Conservation (phyloP, 2,888 invertebrate species). For the Anodontia alba region DNA sequence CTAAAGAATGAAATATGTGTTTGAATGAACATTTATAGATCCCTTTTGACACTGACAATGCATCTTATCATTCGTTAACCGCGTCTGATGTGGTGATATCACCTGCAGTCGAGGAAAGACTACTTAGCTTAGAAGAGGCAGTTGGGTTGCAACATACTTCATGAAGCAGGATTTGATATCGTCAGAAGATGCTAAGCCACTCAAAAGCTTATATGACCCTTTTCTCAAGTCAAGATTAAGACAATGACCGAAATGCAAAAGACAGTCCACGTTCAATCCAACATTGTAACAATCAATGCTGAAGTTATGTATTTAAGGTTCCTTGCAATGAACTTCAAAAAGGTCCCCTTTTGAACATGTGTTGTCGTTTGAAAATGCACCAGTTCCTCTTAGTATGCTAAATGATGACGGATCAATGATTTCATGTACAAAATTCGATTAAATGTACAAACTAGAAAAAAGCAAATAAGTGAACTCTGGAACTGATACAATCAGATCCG, state of each 20-base stretch:
- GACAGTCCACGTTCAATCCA: background rate
- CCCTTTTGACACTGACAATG: background rate
- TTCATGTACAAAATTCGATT: too few species aligned
- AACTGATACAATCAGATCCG: too few species aligned
- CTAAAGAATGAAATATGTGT: background rate
- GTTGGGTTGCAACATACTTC: background rate
- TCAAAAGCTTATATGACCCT: conserved; percentile 6
- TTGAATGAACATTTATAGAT: background rate
- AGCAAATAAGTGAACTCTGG: too few species aligned
- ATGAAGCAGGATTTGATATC: background rate
- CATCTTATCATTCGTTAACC: background rate
- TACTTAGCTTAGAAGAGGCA: background rate
- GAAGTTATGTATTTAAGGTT: conserved; percentile 15
- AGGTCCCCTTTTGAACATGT: background rate
- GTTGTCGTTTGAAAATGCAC: conserved; percentile 16
- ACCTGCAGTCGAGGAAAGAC: background rate
- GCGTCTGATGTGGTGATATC: background rate
- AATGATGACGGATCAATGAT: background rate
- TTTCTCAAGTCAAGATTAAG: background rate
- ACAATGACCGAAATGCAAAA: conserved; percentile 1
- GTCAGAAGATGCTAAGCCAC: background rate
- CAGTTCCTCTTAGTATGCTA: background rate
- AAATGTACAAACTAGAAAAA: too few species aligned
- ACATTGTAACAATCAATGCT: background rate
- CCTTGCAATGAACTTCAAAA: conserved; percentile 17